Evolutionary conservation across 1,140 invertebrate species (phyloP).

Genomic region (Formica selysi): DNA sequence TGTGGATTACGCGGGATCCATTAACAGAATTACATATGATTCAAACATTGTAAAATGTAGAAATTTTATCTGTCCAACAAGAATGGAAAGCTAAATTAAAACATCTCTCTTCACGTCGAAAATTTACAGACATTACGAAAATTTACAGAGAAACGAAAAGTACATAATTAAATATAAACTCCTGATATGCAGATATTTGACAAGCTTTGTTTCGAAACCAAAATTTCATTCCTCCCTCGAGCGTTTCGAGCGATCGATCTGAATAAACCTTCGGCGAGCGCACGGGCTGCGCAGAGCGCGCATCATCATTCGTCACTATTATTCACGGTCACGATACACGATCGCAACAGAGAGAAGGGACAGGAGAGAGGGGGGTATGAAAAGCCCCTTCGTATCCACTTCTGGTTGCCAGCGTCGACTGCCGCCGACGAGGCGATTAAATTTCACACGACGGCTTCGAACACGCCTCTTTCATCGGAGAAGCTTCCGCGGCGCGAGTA

Average conservation of each 20-base stretch:
- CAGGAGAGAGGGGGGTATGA: not conserved
- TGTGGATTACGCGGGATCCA: constrained; percentile 41
- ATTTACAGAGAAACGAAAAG: not conserved
- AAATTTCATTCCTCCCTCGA: constrained; percentile 12
- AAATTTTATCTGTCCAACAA: constrained; percentile 18
- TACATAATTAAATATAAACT: not conserved
- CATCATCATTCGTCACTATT: constrained; percentile 78
- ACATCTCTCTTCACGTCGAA: not conserved
- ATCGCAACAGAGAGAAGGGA: constrained; percentile 13
- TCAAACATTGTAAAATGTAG: not conserved
- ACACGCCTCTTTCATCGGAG: constrained; percentile 65
- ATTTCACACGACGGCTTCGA: constrained; percentile 72
- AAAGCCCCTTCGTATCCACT: constrained; percentile 47
- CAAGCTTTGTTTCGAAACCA: no score
- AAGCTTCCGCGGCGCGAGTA: constrained; percentile 59
- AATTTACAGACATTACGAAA: constrained; percentile 19
- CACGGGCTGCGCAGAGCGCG: not conserved
- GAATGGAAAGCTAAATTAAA: constrained; percentile 30
- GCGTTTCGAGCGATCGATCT: constrained; percentile 18
- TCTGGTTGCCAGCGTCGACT: constrained; percentile 12
- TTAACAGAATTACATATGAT: constrained; percentile 48
- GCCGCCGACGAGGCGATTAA: constrained; percentile 77
- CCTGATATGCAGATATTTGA: not conserved
- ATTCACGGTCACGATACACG: constrained; percentile 78
- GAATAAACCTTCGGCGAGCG: constrained; percentile 14